Conservation (phyloP, 2,113 vertebrate species). For the Ia io region DNA sequence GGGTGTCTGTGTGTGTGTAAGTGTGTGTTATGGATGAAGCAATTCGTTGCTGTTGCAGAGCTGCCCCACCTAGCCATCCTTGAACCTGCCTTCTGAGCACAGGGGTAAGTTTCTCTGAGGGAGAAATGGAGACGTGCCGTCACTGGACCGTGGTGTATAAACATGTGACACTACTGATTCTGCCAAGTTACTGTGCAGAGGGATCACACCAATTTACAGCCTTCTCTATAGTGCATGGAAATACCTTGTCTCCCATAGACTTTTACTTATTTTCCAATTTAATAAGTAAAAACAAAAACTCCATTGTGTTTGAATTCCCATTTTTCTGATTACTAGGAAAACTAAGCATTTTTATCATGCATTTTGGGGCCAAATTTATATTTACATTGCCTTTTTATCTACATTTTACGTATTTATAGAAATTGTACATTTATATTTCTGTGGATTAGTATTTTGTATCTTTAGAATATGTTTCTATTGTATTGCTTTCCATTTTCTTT, state of each 20-base stretch:
- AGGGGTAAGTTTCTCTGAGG: neutral
- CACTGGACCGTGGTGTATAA: neutral
- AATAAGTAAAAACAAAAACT: neutral
- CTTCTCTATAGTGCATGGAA: neutral
- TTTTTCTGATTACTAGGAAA: neutral
- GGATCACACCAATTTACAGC: neutral
- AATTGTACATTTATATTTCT: neutral
- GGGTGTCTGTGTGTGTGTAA: fast-evolving
- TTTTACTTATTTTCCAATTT: neutral
- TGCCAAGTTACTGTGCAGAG: neutral
- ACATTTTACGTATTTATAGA: neutral
- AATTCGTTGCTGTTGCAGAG: neutral
- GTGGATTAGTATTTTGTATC: neutral
- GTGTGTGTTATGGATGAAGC: neutral
- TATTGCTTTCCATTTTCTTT: neutral
- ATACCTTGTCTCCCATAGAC: neutral
- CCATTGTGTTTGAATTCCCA: neutral
- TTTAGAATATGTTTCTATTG: slow-evolving; percentile 16
- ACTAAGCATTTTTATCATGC: neutral
- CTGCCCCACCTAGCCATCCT: neutral
- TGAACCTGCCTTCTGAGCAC: neutral
- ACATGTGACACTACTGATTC: neutral
- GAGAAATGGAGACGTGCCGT: neutral
- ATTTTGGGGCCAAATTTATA: neutral
- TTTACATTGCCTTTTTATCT: slow-evolving; percentile 12